These are phyloP conservation scores for Dysdera silvatica DNA, from an alignment of 1,140 invertebrate genomes.

Conservation along the genomic window DNA sequence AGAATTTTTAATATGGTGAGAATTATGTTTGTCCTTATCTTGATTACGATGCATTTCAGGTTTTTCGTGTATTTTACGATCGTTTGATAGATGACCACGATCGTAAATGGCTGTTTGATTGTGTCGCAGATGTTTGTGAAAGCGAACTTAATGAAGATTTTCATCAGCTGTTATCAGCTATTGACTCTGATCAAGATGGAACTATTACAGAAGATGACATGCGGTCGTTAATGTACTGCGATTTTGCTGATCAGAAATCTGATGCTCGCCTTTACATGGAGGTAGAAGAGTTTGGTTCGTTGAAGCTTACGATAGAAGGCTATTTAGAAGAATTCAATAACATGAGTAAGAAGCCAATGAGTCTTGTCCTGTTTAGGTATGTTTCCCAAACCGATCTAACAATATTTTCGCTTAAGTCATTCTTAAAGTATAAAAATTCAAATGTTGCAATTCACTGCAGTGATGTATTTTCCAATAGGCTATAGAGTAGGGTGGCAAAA, in stretches of 20 bases:
- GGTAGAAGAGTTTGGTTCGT: conserved; percentile 69
- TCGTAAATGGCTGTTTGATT: conserved; percentile 67
- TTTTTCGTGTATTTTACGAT: conserved; percentile 84
- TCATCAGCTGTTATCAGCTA: conserved; percentile 49
- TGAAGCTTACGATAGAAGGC: conserved; percentile 76
- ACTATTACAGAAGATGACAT: conserved; percentile 66
- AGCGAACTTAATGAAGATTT: conserved; percentile 50
- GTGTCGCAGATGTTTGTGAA: conserved; percentile 44
- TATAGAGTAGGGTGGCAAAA: too few relatives aligned
- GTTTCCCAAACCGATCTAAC: too few relatives aligned
- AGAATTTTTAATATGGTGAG: too few relatives aligned
- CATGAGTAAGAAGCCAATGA: conserved; percentile 96
- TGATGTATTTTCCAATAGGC: too few relatives aligned
- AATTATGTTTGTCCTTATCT: not conserved
- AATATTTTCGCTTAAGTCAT: too few relatives aligned
- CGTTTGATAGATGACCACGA: conserved; percentile 75
- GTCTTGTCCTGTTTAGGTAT: conserved; percentile 83
- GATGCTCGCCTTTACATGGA: conserved; percentile 82
- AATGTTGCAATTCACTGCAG: too few relatives aligned
- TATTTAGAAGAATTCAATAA: conserved; percentile 90
- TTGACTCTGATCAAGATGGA: conserved; percentile 48
- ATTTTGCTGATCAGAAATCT: conserved; percentile 88
- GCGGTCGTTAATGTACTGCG: conserved; percentile 83
- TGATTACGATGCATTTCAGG: conserved; percentile 34
- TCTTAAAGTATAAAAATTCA: too few relatives aligned